phyloP scores from a whole-genome alignment of 2,888 invertebrate genomes.

The Adelognathus sp. region DNA sequence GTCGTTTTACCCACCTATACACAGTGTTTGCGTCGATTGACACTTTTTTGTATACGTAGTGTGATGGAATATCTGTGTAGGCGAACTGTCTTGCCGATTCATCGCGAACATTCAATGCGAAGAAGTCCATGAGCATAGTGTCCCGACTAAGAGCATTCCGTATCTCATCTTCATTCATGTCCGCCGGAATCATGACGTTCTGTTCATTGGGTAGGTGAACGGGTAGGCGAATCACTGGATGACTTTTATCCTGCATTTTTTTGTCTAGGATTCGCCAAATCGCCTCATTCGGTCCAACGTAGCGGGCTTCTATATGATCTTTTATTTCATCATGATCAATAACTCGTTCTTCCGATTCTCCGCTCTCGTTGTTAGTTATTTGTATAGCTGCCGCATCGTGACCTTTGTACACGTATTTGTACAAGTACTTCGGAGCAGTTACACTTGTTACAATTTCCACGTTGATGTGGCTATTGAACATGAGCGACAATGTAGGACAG shows the following conservation, averaged over 20 bases:
- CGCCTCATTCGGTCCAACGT: conserved; percentile 49
- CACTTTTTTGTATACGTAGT: conserved; percentile 39
- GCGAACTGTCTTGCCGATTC: conserved; percentile 11
- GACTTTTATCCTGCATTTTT: conserved; percentile 26
- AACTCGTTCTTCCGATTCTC: neutral
- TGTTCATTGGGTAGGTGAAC: conserved; percentile 27
- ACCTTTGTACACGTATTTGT: conserved; percentile 66
- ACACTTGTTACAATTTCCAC: conserved; percentile 64
- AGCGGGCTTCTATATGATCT: conserved; percentile 59
- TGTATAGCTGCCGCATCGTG: conserved; percentile 57
- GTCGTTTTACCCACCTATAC: conserved; percentile 30
- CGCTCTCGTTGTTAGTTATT: conserved; percentile 9
- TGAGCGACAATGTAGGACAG: conserved; percentile 58
- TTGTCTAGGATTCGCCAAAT: conserved; percentile 23
- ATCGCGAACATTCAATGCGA: conserved; percentile 29
- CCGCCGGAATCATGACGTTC: conserved; percentile 9
- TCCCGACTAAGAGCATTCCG: conserved; percentile 18
- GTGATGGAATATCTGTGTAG: conserved; percentile 40
- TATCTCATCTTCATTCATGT: conserved; percentile 25
- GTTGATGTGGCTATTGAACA: conserved; percentile 66
- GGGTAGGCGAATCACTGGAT: conserved; percentile 10
- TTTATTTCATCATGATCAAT: conserved; percentile 58
- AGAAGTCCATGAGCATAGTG: conserved; percentile 33
- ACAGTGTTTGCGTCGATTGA: neutral
- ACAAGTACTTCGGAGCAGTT: conserved; percentile 64